A percentile compares a stretch with the other conserved stretches of the same genome.
Conservation (phyloP, 1,140 invertebrate species). For the Hyphantria cunea region DNA sequence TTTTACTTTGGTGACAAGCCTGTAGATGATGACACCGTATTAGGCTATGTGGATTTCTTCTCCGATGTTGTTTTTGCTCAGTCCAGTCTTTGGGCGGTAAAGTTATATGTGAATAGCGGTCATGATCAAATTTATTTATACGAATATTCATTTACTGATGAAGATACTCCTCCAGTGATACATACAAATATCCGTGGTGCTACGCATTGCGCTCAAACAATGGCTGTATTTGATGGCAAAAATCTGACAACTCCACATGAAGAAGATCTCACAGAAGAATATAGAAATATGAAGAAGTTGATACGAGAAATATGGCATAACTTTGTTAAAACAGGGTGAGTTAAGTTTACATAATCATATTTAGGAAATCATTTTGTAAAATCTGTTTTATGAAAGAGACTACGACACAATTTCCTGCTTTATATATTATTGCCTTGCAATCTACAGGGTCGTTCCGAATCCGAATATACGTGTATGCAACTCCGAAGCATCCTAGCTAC, state of each 20-base stretch:
- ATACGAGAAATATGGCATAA: too few species aligned
- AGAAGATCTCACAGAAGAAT: background rate
- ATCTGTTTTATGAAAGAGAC: background rate
- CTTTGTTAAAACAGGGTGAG: too few species aligned
- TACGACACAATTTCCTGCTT: background rate
- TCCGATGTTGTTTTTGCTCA: constrained; percentile 36
- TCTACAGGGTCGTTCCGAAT: too few species aligned
- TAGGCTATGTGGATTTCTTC: constrained; percentile 36
- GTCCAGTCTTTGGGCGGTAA: constrained; percentile 21
- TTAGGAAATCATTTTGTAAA: too few species aligned
- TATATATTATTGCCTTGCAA: background rate
- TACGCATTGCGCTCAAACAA: too few species aligned
- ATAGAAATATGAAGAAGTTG: constrained; percentile 5
- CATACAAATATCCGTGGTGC: too few species aligned
- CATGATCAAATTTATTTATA: too few species aligned
- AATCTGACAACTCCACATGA: background rate
- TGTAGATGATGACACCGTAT: constrained; percentile 22
- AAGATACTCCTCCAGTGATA: too few species aligned
- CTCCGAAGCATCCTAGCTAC: too few species aligned
- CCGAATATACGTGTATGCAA: too few species aligned
- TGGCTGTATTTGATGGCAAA: constrained; percentile 11
- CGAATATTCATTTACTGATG: constrained; percentile 35
- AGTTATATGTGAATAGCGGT: constrained; percentile 31
- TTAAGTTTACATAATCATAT: too few species aligned
- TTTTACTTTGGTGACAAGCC: constrained; percentile 37